Percentiles rank a stretch among this genome's conserved stretches.
These are phyloP conservation scores for Stigmatopora argus DNA, from an alignment of 2,113 vertebrate genomes.

Conservation along the genomic window DNA sequence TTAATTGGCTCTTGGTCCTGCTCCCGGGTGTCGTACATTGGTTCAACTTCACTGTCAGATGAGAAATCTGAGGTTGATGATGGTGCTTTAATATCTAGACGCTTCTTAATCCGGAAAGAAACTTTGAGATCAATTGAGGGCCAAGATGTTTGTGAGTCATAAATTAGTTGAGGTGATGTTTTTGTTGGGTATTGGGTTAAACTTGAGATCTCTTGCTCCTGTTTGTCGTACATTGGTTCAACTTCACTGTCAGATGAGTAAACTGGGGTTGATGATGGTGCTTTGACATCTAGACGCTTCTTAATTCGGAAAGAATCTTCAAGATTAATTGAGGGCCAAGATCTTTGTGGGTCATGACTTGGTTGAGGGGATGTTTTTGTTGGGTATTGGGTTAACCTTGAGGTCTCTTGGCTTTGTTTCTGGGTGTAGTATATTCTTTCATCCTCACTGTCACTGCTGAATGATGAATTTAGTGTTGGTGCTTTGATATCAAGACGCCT, in stretches of 20 bases:
- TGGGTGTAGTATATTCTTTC: neutral
- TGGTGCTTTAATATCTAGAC: neutral
- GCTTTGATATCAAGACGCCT: slow-evolving; percentile 10
- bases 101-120: neutral
- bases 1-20: neutral
- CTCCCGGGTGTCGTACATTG: no score
- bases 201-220: rapidly evolving
- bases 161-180: neutral
- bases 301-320: neutral
- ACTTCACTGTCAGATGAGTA: slow-evolving; percentile 18
- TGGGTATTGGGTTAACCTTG: neutral
- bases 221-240: neutral
- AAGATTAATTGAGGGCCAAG: slow-evolving; percentile 1
- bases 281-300: slow-evolving; percentile 11
- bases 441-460: slow-evolving; percentile 23
- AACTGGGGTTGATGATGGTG: neutral
- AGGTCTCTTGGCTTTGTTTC: neutral
- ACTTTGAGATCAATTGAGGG: neutral
- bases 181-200: no score
- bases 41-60: slow-evolving; percentile 17
- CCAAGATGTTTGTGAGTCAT: neutral
- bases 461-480: slow-evolving; percentile 12
- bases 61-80: slow-evolving; percentile 10
- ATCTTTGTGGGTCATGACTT: neutral
- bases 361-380: neutral